phyloP scores from a whole-genome alignment of 2,113 vertebrate species.

The Formicarius rufipectus region DNA sequence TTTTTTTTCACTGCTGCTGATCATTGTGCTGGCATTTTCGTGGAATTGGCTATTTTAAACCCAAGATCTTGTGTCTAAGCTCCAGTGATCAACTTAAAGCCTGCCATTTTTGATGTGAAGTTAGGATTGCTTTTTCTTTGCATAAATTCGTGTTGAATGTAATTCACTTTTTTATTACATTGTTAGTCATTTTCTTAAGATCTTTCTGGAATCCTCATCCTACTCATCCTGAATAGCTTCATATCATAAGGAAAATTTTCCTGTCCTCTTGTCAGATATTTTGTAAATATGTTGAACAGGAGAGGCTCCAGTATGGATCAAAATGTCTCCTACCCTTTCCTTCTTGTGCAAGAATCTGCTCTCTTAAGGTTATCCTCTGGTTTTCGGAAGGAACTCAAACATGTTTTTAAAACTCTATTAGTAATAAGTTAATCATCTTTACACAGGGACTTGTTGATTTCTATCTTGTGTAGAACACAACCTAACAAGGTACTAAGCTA shows the following conservation, averaged over 20 bases:
- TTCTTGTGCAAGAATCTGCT: not conserved
- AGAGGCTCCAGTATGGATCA: not conserved
- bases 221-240: not conserved
- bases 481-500: not conserved
- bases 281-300: not conserved
- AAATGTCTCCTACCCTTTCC: not conserved
- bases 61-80: not conserved
- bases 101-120: not conserved
- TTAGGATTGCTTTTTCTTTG: not conserved
- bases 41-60: not conserved
- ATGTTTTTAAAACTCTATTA: not conserved
- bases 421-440: not conserved
- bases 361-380: not conserved
- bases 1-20: not conserved
- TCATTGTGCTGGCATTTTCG: not conserved
- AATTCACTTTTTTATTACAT: not conserved
- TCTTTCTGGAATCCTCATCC: not conserved
- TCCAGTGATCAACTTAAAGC: not conserved
- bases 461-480: fast-evolving
- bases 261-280: not conserved
- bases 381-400: not conserved
- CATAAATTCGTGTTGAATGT: not conserved
- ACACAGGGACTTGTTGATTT: not conserved
- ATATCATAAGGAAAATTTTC: not conserved
- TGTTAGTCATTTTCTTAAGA: not conserved